Evolutionary conservation across 2,888 invertebrate genomes (phyloP), one percentile per base, ranked within the genome.

Genomic region (Luperina testacea): DNA sequence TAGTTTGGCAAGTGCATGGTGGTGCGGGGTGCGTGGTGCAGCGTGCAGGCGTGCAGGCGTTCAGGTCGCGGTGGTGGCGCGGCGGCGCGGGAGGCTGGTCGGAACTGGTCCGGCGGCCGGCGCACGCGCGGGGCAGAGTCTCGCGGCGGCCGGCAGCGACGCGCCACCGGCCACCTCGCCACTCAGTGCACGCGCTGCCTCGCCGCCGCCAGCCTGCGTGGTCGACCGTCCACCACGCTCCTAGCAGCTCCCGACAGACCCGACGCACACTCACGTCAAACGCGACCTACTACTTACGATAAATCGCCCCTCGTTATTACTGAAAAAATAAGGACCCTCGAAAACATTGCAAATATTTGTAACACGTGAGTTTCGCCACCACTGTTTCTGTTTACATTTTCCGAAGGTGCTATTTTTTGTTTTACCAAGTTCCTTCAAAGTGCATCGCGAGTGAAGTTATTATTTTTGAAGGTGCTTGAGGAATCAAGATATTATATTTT

Each of bases 151-250:
- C 92, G 92, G 90, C 92, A 87, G 91, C 90, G 90, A 91, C 92
- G 93, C 93, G 92, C 93, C 92, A 92, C 92, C 91, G 89, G 91
- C 91, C 90, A 89, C 88, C 89, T 90, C 92, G 91, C 90, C 93
- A 92, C 93, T 96, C 96, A 96, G 96, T 96, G 94, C 94, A 93
- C 95, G 95, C 95, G 96, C 94, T 92, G 96, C 95, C 94, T 94
- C 90, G 95, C 95, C 93, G 94, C 94, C 93, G 94, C 92, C 92
- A 94, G 92, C 94, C 92, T 94, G 95, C 94, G 93, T 91, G 92
- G 90, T 91, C 90, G 91, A 89, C 85, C 84, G 88, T 86, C 89
- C 82, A 87, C 88, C 90, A 88, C 91, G 87, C 90, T 85, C 90
- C 84, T 91, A 83, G 85, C 83, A 88, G 84, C 88, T 90, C 86